Base-by-base conservation (phyloP, 1,140 invertebrate species). In the Danaus plexippus region DNA sequence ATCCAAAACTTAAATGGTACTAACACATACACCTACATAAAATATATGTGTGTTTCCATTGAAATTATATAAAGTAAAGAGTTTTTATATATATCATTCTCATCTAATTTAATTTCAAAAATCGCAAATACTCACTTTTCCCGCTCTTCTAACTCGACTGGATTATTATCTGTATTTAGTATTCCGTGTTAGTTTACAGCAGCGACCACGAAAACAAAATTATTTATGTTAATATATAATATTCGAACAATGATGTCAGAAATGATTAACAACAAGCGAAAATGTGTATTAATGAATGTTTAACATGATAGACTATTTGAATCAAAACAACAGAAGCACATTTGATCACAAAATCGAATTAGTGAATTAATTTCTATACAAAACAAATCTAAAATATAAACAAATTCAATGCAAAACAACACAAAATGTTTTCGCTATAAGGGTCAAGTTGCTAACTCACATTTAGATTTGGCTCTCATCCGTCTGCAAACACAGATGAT, bases 381-480 rank as follows among this genome's bases (percentile, higher is more conserved):
- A 15, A 15, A 15, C 15, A 15, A 15, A 15, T 15, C 3, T 15
- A 15, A 15, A 15, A 32, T 7, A 32, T 32, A 32, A 5, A 32
- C 2, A 32, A 32, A n/a, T n/a, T 32, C 22, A 32, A 9, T 44
- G 52, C 11, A 10, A 58, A 43, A 18, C 22, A 32, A 32, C 22
- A 32, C 22, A 32, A 4, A 32, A 4, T 32, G 2, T 6, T 32
- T 4, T 32, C 5, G 7, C 7, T 7, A 32, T 32, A 32, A 6
- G 7, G 22, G 1, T 32, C 22, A 32, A 32, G 22, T 32, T 32
- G 13, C 1, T 9, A 10, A 95, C 94, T 95, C 88, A 96, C 94
- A 96, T 92, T 96, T 96, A 73, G 93, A 93, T 67, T 92, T 91
- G 53, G 92, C 92, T 63, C 93, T 88, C 83, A 94, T 94, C 54